A percentile compares a stretch with the other conserved stretches of the same genome.
Conservation (phyloP, 1,140 invertebrate species). For the Neodiprion virginianus region DNA sequence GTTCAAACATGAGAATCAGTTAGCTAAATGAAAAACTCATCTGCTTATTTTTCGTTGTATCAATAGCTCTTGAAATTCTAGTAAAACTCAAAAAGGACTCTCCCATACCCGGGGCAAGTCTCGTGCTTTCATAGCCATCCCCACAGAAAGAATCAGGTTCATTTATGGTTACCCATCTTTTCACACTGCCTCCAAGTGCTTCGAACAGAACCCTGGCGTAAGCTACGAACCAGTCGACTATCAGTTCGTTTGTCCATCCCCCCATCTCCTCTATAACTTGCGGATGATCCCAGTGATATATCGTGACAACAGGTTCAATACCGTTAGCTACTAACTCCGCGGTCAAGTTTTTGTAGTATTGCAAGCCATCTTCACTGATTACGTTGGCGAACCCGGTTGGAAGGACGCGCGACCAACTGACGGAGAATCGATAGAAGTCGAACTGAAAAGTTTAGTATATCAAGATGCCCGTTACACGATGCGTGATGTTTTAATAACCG, state of each 20-base stretch:
- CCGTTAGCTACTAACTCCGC: constrained; percentile 52
- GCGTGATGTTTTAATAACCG: too few species aligned
- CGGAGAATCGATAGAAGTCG: too few species aligned
- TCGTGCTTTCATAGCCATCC: constrained; percentile 32
- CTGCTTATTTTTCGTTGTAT: background rate
- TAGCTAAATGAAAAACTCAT: constrained; percentile 76
- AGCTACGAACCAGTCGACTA: constrained; percentile 65
- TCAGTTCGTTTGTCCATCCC: constrained; percentile 66
- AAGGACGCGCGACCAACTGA: too few species aligned
- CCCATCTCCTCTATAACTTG: constrained; percentile 68
- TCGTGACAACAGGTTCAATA: constrained; percentile 63
- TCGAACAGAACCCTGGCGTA: constrained; percentile 65
- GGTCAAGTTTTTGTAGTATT: constrained; percentile 51
- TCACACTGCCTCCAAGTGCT: constrained; percentile 66
- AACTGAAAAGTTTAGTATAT: constrained; percentile 32
- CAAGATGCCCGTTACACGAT: too few species aligned
- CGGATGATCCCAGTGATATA: constrained; percentile 57
- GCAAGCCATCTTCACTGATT: background rate
- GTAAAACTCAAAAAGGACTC: background rate
- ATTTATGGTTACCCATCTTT: constrained; percentile 59
- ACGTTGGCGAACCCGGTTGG: constrained; percentile 23
- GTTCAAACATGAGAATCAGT: constrained; percentile 69
- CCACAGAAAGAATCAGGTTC: constrained; percentile 47
- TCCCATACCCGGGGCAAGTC: constrained; percentile 27
- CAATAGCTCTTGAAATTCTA: background rate